Conservation (phyloP, 2,797 vertebrate species). For the Catamblyrhynchus diadema region DNA sequence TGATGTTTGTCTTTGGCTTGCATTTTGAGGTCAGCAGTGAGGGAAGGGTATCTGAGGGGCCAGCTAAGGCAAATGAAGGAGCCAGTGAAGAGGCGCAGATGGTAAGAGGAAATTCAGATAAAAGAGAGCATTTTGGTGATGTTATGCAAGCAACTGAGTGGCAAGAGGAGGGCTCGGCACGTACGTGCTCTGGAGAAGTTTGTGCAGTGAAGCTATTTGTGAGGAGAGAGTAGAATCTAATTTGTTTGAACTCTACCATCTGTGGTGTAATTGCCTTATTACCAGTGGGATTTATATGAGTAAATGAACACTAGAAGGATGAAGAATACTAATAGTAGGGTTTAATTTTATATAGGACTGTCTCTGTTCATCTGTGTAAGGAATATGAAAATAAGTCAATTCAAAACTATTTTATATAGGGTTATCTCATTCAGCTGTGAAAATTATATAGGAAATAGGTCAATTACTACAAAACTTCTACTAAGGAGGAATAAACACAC, state of each 20-base stretch:
- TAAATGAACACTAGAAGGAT: conserved; percentile 60
- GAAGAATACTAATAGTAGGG: conserved; percentile 64
- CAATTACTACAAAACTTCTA: conserved; percentile 8
- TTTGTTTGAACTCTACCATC: conserved; percentile 73
- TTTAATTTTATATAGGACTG: conserved; percentile 45
- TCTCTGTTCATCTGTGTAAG: conserved; percentile 35
- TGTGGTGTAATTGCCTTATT: conserved; percentile 72
- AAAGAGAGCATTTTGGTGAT: background rate
- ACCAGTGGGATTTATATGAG: conserved; percentile 72
- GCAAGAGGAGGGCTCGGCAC: background rate
- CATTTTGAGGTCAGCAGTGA: background rate
- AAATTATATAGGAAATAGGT: conserved; percentile 29
- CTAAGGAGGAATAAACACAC: background rate
- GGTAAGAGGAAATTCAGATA: background rate
- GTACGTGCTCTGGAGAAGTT: conserved; percentile 34
- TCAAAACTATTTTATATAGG: conserved; percentile 30
- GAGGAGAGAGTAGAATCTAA: conserved; percentile 65
- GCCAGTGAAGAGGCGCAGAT: background rate
- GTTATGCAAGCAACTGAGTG: background rate
- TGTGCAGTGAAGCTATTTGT: conserved; percentile 45
- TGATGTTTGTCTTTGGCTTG: background rate
- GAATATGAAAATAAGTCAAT: background rate
- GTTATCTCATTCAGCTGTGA: conserved; percentile 22
- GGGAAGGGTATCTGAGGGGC: background rate
- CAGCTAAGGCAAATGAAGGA: background rate